phyloP scores from a whole-genome alignment of 1,140 invertebrate species.

The Pseudomyrmex sp. region DNA sequence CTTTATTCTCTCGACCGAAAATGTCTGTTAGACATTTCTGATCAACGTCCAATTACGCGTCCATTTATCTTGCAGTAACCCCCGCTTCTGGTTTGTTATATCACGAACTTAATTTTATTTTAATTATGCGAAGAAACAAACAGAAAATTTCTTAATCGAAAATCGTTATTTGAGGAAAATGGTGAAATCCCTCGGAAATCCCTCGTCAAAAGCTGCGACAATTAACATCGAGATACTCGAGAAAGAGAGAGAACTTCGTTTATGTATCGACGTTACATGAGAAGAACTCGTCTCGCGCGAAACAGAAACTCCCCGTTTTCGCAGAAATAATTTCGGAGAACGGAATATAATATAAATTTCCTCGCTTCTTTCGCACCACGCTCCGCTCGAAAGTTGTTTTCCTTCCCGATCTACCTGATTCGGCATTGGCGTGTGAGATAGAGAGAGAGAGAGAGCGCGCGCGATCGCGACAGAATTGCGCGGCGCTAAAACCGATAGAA shows the following conservation, averaged over 20 bases:
- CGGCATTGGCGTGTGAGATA: neutral
- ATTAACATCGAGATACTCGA: too few relatives aligned
- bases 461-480: slow-evolving; percentile 33
- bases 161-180: too few relatives aligned
- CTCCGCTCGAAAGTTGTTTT: slow-evolving; percentile 30
- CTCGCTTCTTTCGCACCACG: neutral
- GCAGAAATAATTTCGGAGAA: slow-evolving; percentile 23
- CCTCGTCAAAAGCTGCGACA: too few relatives aligned
- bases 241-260: neutral
- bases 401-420: slow-evolving; percentile 38
- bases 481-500: slow-evolving; percentile 45
- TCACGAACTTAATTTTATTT: neutral
- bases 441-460: slow-evolving; percentile 1
- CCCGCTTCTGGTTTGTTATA: too few relatives aligned
- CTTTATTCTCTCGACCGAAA: slow-evolving; percentile 2
- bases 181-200: too few relatives aligned
- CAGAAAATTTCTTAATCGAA: too few relatives aligned
- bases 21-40: neutral
- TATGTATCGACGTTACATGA: neutral
- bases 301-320: too few relatives aligned
- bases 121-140: neutral
- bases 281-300: too few relatives aligned
- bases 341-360: slow-evolving; percentile 19
- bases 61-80: neutral
- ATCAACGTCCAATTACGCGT: neutral